Conservation (phyloP, 2,888 invertebrate genomes). For the Napeogenes sylphis region DNA sequence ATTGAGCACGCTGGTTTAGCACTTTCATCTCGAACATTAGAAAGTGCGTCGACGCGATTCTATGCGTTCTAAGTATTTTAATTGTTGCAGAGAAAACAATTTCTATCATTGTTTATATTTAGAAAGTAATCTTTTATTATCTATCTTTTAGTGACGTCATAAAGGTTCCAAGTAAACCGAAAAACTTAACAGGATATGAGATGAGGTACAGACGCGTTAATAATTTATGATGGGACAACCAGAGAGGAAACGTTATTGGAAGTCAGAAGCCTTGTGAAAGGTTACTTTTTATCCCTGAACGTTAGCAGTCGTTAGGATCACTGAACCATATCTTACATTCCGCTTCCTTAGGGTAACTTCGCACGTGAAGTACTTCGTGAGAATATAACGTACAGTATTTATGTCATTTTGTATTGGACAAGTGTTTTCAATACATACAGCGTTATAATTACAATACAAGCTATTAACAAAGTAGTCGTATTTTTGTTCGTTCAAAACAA, state of each 20-base stretch:
- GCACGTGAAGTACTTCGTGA: constrained; percentile 54
- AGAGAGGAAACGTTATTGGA: constrained; percentile 16
- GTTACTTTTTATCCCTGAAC: constrained; percentile 44
- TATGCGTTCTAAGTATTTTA: constrained; percentile 1
- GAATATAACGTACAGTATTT: constrained; percentile 63
- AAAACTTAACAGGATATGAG: no score
- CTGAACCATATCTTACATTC: constrained; percentile 68
- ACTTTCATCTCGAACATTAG: constrained; percentile 33
- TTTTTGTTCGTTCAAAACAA: constrained; percentile 30
- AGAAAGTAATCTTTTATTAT: no score
- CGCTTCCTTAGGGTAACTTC: constrained; percentile 51
- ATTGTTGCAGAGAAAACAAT: no score
- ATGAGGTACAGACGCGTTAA: no score
- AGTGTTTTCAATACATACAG: constrained; percentile 30
- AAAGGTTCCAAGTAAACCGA: no score
- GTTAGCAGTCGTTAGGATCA: constrained; percentile 54
- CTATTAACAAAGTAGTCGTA: neutral
- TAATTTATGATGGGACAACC: constrained; percentile 19
- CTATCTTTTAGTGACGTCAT: no score
- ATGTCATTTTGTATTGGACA: constrained; percentile 46
- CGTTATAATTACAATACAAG: no score
- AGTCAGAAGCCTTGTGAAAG: constrained; percentile 40
- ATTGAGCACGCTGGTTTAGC: constrained; percentile 12
- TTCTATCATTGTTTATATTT: no score
- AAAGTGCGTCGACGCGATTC: constrained; percentile 27